phyloP scores from a whole-genome alignment of 1,140 invertebrate genomes.

The Campodea augens region DNA sequence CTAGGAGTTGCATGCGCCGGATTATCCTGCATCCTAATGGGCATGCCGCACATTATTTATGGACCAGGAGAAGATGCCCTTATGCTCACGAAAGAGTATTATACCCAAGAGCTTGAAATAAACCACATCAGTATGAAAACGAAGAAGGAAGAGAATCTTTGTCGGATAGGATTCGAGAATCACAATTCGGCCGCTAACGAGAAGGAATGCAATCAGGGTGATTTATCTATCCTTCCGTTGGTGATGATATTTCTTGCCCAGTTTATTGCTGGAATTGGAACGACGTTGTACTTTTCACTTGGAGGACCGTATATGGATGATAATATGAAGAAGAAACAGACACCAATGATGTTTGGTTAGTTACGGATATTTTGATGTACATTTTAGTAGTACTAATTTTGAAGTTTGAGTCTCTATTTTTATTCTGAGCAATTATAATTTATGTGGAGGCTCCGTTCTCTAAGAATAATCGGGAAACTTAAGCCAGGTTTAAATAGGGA shows the following conservation, averaged over 20 bases:
- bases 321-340: slow-evolving; percentile 44
- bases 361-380: too few relatives aligned
- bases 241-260: slow-evolving; percentile 43
- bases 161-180: too few relatives aligned
- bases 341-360: slow-evolving; percentile 36
- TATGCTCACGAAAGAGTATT: slow-evolving; percentile 39
- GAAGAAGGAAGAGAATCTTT: too few relatives aligned
- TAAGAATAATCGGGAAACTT: too few relatives aligned
- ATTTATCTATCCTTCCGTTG: slow-evolving; percentile 31
- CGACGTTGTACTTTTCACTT: slow-evolving; percentile 42
- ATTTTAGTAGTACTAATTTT: background rate
- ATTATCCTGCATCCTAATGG: slow-evolving; percentile 43
- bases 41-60: slow-evolving; percentile 50
- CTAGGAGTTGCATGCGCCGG: slow-evolving; percentile 46
- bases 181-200: too few relatives aligned
- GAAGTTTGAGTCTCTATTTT: background rate
- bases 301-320: slow-evolving; percentile 49
- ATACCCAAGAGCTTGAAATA: slow-evolving; percentile 12
- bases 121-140: background rate
- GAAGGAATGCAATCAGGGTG: slow-evolving; percentile 14
- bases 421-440: background rate
- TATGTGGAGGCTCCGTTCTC: slow-evolving; percentile 14
- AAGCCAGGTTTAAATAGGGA: too few relatives aligned
- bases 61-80: slow-evolving; percentile 46
- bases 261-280: slow-evolving; percentile 45